Evolutionary conservation across 2,113 vertebrate genomes (phyloP).

Genomic region (Pardalotus punctatus): DNA sequence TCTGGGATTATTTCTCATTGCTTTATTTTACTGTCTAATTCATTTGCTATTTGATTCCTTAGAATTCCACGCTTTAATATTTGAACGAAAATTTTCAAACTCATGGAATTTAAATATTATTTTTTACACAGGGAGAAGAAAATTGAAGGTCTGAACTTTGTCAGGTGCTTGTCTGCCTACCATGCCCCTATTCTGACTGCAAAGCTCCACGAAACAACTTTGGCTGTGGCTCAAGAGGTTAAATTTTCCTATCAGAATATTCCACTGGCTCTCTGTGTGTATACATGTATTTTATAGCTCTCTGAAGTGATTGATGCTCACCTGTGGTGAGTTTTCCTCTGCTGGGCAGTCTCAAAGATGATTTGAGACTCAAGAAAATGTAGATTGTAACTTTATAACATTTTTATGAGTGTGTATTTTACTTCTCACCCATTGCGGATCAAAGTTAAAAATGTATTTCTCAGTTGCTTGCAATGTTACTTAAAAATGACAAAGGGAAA

Average conservation of each 20-base stretch:
- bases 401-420: not conserved
- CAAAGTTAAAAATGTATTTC: not conserved
- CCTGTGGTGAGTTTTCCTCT: not conserved
- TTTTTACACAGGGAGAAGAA: constrained; percentile 89
- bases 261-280: not conserved
- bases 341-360: not conserved
- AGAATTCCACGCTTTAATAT: rapidly evolving
- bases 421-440: not conserved
- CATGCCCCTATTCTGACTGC: constrained; percentile 80
- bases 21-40: not conserved
- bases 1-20: not conserved
- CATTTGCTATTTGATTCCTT: not conserved
- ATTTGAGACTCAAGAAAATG: not conserved
- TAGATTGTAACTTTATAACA: not conserved
- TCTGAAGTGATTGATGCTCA: not conserved
- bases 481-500: not conserved
- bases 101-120: not conserved
- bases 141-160: constrained; percentile 85
- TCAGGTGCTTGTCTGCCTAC: constrained; percentile 85
- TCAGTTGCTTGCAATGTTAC: not conserved
- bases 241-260: not conserved
- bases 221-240: constrained; percentile 91
- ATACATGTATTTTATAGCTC: not conserved
- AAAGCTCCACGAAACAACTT: constrained; percentile 87
- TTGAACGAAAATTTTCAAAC: not conserved